Evolutionary conservation across 2,888 invertebrate genomes (phyloP), one percentile per base, ranked within the genome.

Genomic region (Strigamia maritima): DNA sequence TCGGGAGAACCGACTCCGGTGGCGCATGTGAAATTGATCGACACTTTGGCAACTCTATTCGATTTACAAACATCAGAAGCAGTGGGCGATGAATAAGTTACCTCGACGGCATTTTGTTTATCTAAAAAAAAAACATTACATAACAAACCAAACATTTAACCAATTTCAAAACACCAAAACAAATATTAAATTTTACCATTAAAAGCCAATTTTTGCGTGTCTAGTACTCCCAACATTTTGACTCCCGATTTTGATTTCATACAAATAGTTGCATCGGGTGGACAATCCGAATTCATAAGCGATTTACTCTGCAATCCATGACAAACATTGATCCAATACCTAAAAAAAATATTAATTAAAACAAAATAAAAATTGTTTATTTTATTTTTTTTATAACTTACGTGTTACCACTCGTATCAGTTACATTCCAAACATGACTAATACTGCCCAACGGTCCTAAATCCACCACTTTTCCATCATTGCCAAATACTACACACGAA

Each of bases 321-420:
- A 75, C 75, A 75, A 75, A 75, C 28, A 35, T 75, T 75, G 75
- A 75, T 75, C 22, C 19, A 35, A 35, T 35, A 75, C 8, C 75
- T 75, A 10, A 31, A 74, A 31, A 28, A 28, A 74, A 74, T 8
- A 31, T 74, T 26, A 14, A 19, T 26, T 74, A 28, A 75, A 75
- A 16, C 2, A 24, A 35, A 22, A 35, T 6, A 14, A 12, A 19
- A 19, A 4, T 19, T 60, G 2, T 60, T 60, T 60, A 16, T 60
- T 75, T 24, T 22, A 75, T 26, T 75, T 24, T n/a, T 75, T 12
- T 24, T 75, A 26, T 35, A 70, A 35, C 35, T 75, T 28, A 35
- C 75, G 28, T 14, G 28, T 75, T 35, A 19, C 75, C 26, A 2
- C n/a, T n/a, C 28, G 75, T n/a, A 35, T 35, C 75, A 75, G 28